Evolutionary conservation across 2,113 vertebrate genomes (phyloP).

Genomic region (Chaenogobius annularis): DNA sequence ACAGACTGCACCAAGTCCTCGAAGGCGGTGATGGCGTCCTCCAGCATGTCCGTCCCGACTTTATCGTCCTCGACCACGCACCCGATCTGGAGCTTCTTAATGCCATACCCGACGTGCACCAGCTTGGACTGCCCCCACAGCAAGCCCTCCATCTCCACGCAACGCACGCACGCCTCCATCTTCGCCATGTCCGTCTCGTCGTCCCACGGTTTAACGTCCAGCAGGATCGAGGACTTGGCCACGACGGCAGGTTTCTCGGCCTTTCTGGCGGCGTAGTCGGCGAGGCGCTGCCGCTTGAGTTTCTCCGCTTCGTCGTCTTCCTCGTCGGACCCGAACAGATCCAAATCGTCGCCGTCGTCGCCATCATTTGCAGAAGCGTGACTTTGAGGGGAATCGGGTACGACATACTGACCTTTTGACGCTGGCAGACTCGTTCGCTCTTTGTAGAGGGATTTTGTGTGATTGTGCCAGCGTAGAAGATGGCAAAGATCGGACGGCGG

Average conservation of each 20-base stretch:
- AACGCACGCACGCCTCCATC: conserved; percentile 89
- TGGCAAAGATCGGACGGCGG: conserved; percentile 85
- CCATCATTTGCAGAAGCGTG: conserved; percentile 56
- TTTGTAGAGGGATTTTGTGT: conserved; percentile 88
- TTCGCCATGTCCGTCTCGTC: conserved; percentile 94
- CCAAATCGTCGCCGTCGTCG: conserved; percentile 78
- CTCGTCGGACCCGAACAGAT: conserved; percentile 93
- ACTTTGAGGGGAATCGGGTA: conserved; percentile 64
- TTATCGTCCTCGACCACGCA: conserved; percentile 97
- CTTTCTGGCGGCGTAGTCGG: conserved; percentile 92
- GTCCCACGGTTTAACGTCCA: conserved; percentile 97
- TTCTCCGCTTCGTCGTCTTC: conserved; percentile 86
- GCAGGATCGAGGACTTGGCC: conserved; percentile 91
- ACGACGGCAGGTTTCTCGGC: conserved; percentile 90
- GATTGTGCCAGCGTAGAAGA: conserved; percentile 92
- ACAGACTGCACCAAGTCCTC: conserved; percentile 94
- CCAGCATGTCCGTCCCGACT: conserved; percentile 92
- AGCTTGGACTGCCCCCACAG: conserved; percentile 95
- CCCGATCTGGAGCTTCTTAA: conserved; percentile 95
- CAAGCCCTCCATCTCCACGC: conserved; percentile 87
- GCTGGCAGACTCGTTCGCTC: conserved; percentile 84
- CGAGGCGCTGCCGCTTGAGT: conserved; percentile 87
- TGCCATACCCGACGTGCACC: conserved; percentile 93
- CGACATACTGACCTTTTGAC: conserved; percentile 86
- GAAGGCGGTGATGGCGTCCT: conserved; percentile 91